Evolutionary conservation across 2,113 vertebrate species (phyloP), one percentile per base, ranked within the genome.

Genomic region (Garra rufa): DNA sequence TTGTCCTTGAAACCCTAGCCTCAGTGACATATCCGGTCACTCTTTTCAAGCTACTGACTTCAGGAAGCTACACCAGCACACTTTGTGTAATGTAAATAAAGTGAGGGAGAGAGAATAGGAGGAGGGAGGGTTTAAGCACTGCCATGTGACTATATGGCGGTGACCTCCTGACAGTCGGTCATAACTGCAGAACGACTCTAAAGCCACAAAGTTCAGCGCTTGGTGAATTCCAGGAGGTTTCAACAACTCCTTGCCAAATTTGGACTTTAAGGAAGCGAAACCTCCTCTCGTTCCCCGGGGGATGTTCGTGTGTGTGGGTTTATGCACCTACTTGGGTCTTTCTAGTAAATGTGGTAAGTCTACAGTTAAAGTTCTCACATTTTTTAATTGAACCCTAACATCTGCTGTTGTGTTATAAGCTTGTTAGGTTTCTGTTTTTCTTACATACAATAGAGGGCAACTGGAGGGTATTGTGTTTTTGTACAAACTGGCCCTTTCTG

Each of bases 121-220:
- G 43, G 55, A 55, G 86, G 70, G 73, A 61, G 69, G 11, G 71
- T 41, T 79, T 38, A 84, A 48, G 73, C 57, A 67, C 85, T 48
- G 81, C 46, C 88, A 86, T 89, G 86, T 89, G 88, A 89, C 67
- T 43, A 81, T 63, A 50, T 48, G 67, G 50, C 76, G 55, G 44
- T 85, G 84, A 87, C 86, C 88, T 87, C 70, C 88, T 89, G 88
- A 89, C 86, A 65, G 48, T 63, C 52, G n/a, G 59, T 73, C 76
- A 85, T 55, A 74, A 19, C 70, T 41, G 24, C 59, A 26, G 43
- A 83, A 77, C n/a, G 15, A 41, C 76, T 74, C 30, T 11, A 26
- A 74, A 83, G 80, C 44, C 46, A 79, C 67, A 82, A 67, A 83
- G 79, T 79, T 26, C 21, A 52, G 41, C 44, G 28, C 28, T 61